Evolutionary conservation across 2,113 vertebrate species (phyloP).

Genomic region (Podarcis raffonei): DNA sequence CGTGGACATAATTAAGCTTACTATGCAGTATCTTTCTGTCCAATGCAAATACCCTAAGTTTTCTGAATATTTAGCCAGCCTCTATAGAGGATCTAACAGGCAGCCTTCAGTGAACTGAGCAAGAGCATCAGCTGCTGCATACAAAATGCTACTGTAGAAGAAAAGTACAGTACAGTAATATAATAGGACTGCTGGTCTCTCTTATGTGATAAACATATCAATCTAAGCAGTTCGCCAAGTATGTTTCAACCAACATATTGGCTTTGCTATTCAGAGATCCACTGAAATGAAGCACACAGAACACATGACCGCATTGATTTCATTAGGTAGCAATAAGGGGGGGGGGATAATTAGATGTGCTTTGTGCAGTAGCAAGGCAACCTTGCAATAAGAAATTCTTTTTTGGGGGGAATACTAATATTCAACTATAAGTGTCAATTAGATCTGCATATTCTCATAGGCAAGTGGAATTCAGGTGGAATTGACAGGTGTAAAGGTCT

Average conservation of each 20-base stretch:
- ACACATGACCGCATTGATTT: slow-evolving; percentile 19
- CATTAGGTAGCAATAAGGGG: neutral
- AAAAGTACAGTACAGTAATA: neutral
- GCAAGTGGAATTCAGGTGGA: slow-evolving; percentile 2
- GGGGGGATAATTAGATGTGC: slow-evolving; percentile 6
- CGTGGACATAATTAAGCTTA: neutral
- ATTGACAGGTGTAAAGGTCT: neutral
- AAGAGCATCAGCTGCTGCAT: slow-evolving; percentile 35
- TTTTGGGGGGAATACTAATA: neutral
- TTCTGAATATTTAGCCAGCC: neutral
- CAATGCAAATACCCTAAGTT: neutral
- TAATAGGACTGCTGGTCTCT: neutral
- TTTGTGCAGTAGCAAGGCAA: neutral
- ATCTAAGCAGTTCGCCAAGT: slow-evolving; percentile 12
- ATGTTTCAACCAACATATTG: neutral
- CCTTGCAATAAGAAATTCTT: neutral
- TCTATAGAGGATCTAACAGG: neutral
- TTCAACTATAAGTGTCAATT: neutral
- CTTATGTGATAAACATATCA: slow-evolving; percentile 19
- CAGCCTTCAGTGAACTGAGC: slow-evolving; percentile 39
- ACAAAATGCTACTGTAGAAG: neutral
- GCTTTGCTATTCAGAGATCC: slow-evolving; percentile 7
- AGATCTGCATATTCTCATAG: neutral
- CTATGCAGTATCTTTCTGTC: slow-evolving; percentile 1
- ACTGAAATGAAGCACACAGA: neutral